These are phyloP conservation scores for Myotis myotis DNA, from an alignment of 2,797 vertebrate species.

Conservation along the genomic window DNA sequence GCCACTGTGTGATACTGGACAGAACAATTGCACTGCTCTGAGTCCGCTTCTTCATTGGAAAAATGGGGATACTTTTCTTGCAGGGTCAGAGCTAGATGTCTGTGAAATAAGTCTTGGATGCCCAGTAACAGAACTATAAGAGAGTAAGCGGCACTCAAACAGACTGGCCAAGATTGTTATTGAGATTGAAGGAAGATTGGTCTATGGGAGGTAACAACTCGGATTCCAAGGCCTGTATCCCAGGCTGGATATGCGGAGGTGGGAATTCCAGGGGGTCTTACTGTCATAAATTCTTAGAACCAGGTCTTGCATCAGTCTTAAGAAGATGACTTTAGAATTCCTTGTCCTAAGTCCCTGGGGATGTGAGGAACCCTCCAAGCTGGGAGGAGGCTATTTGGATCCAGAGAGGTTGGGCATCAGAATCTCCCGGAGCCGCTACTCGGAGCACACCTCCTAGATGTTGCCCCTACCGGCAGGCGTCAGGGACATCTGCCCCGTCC, in stretches of 20 bases:
- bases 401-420: not conserved
- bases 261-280: not conserved
- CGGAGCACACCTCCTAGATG: not conserved
- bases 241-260: not conserved
- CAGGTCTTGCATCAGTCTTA: not conserved
- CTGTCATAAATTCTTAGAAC: not conserved
- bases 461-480: not conserved
- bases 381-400: not conserved
- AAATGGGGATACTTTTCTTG: not conserved
- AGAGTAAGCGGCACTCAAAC: not conserved
- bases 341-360: not conserved
- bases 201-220: too few species aligned
- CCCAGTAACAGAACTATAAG: not conserved
- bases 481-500: not conserved
- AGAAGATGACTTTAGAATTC: not conserved
- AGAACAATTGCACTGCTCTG: conserved; percentile 30
- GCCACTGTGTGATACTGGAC: not conserved
- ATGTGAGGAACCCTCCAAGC: not conserved
- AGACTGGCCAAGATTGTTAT: not conserved
- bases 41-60: conserved; percentile 56
- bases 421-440: not conserved
- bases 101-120: not conserved
- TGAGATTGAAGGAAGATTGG: not conserved
- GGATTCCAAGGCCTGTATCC: not conserved
- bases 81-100: not conserved